A percentile compares a stretch with the other conserved stretches of the same genome.
These are phyloP conservation scores for Heterotis niloticus DNA, from an alignment of 2,113 vertebrate genomes.

Conservation along the genomic window DNA sequence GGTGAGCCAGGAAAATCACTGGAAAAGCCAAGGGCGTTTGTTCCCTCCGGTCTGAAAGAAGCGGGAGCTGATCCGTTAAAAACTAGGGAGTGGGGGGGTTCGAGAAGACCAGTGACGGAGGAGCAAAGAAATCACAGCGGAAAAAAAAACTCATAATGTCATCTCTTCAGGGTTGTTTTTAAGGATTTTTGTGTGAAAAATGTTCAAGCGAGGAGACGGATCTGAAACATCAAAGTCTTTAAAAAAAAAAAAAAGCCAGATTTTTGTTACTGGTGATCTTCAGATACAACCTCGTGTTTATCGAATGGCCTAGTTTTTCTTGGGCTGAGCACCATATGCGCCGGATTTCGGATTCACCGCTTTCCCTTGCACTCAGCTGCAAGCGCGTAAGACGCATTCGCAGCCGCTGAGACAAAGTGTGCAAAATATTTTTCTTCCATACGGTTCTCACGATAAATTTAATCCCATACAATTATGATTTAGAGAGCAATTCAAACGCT, in stretches of 20 bases:
- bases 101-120: background rate
- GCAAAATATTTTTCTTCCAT: background rate
- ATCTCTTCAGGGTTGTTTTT: background rate
- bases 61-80: conserved; percentile 17
- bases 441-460: background rate
- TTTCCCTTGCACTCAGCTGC: background rate
- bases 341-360: too few species aligned
- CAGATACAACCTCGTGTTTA: background rate
- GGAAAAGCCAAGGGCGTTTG: background rate
- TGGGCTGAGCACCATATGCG: background rate
- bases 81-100: background rate
- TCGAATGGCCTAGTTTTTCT: background rate
- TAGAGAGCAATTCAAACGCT: too few species aligned
- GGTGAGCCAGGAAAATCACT: background rate
- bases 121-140: background rate
- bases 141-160: background rate
- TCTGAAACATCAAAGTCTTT: background rate
- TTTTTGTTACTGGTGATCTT: background rate
- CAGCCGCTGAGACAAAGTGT: background rate
- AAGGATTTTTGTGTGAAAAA: background rate
- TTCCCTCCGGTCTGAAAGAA: background rate
- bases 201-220: background rate
- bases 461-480: too few species aligned
- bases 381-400: too few species aligned
- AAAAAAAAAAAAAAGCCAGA: background rate